phyloP scores from a whole-genome alignment of 2,797 vertebrate genomes.

The Mastacembelus armatus region DNA sequence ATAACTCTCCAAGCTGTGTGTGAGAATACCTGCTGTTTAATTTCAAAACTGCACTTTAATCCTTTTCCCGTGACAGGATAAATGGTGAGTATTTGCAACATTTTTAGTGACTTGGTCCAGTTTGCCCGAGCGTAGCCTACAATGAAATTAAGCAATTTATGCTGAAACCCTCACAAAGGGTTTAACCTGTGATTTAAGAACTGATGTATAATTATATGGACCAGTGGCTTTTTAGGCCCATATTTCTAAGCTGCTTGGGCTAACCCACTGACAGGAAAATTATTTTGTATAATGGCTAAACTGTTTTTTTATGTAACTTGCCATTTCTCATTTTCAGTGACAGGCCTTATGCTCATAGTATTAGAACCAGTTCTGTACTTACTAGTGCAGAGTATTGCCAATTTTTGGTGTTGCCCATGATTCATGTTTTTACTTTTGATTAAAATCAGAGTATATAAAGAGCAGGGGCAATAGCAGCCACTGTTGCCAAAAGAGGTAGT shows the following conservation, averaged over 20 bases:
- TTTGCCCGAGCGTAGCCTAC: conserved; percentile 3
- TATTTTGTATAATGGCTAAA: conserved; percentile 10
- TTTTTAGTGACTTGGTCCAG: not conserved
- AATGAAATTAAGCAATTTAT: conserved; percentile 18
- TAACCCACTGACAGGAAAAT: not conserved
- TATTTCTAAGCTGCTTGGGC: conserved; percentile 5
- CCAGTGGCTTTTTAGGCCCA: conserved; percentile 2
- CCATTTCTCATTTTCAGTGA: conserved; percentile 2
- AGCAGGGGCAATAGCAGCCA: too few relatives aligned
- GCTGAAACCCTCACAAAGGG: conserved; percentile 7
- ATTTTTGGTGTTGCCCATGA: not conserved
- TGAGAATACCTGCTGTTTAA: conserved; percentile 1
- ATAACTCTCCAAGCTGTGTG: not conserved
- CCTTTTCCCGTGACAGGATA: conserved; percentile 6
- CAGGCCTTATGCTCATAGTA: not conserved
- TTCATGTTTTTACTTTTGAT: not conserved
- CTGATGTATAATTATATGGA: conserved; percentile 22
- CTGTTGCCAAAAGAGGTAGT: too few relatives aligned
- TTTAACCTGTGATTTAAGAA: conserved; percentile 12
- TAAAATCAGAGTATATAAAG: too few relatives aligned
- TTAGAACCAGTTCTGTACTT: not conserved
- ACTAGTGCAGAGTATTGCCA: not conserved
- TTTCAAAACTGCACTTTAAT: conserved; percentile 1
- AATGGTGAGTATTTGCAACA: not conserved
- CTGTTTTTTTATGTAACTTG: conserved; percentile 16